These are phyloP conservation scores for Trematocara stigmaticum DNA, from an alignment of 2,113 vertebrate genomes.

Conservation along the genomic window DNA sequence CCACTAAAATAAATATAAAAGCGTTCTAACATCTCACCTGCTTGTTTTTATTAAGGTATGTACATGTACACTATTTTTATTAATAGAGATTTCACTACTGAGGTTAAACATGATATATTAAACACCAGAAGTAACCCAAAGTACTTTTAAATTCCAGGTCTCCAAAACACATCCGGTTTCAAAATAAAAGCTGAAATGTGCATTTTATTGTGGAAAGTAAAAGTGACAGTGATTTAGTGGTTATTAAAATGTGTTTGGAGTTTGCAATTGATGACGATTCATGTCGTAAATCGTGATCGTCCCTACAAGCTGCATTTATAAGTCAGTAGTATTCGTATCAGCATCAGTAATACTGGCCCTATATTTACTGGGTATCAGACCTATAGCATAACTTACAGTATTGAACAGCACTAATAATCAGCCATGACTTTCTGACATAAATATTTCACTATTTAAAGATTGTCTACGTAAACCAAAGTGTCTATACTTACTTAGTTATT, in stretches of 20 bases:
- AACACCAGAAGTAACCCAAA: not conserved
- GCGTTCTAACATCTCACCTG: too few species aligned
- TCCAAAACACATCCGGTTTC: not conserved
- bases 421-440: not conserved
- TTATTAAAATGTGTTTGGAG: not conserved
- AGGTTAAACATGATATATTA: not conserved
- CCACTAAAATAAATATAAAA: too few species aligned
- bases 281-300: not conserved
- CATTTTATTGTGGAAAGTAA: not conserved
- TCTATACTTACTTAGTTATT: rapidly evolving
- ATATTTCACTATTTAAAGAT: not conserved
- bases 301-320: not conserved
- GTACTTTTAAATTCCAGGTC: not conserved
- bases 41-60: too few species aligned
- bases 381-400: not conserved
- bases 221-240: not conserved
- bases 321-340: not conserved
- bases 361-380: not conserved
- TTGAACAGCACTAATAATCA: not conserved
- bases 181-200: not conserved
- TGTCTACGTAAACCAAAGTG: not conserved
- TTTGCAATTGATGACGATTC: not conserved
- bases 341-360: not conserved
- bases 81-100: too few species aligned
- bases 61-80: too few species aligned